Evolutionary conservation across 2,888 invertebrate species (phyloP).

Genomic region (Escarpia spicata): DNA sequence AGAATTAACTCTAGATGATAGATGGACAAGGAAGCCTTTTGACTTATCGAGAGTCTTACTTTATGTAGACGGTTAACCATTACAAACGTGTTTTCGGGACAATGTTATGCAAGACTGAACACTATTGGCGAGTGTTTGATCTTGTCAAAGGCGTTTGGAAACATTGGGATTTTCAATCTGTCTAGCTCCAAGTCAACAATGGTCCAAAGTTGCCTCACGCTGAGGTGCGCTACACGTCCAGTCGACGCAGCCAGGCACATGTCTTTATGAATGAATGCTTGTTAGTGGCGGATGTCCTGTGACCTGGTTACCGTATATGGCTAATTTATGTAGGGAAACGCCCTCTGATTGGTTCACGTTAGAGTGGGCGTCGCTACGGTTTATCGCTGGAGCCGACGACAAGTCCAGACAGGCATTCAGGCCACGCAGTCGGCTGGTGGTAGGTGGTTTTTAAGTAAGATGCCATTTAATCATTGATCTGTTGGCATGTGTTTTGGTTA

Average conservation of each 20-base stretch:
- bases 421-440: neutral
- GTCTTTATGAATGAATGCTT: constrained; percentile 3
- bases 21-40: neutral
- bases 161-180: neutral
- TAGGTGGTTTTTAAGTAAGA: neutral
- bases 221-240: neutral
- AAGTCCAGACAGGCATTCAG: constrained; percentile 12
- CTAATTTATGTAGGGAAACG: constrained; percentile 5
- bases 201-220: neutral
- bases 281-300: neutral
- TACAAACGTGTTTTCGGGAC: neutral
- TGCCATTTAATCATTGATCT: neutral
- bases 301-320: constrained; percentile 12
- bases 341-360: neutral
- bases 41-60: too few relatives aligned
- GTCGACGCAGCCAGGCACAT: neutral
- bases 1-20: too few relatives aligned
- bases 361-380: neutral
- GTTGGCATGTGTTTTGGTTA: constrained; percentile 9
- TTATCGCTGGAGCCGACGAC: neutral
- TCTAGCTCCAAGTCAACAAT: neutral
- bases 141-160: neutral
- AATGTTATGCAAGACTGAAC: neutral
- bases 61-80: too few relatives aligned
- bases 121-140: neutral